A percentile compares a stretch with the other conserved stretches of the same genome.
phyloP scores from a whole-genome alignment of 2,888 invertebrate genomes.

The Desoria tigrina region DNA sequence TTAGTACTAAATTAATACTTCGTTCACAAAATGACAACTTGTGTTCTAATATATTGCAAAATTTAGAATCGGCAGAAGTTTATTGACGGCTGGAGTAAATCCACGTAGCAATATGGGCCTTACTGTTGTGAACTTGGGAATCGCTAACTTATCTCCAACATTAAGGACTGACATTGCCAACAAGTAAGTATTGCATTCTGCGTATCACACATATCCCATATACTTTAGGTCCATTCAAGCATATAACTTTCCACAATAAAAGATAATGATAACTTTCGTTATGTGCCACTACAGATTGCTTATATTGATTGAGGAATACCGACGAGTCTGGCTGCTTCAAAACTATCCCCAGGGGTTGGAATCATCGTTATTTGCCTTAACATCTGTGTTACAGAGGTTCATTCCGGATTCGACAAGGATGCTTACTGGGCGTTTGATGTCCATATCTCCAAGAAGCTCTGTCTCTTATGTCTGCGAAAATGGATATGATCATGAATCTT shows the following conservation, averaged over 20 bases:
- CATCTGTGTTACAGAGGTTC: slow-evolving; percentile 60
- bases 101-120: slow-evolving; percentile 63
- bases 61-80: slow-evolving; percentile 62
- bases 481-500: slow-evolving; percentile 35
- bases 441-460: slow-evolving; percentile 40
- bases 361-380: slow-evolving; percentile 60
- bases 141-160: slow-evolving; percentile 65
- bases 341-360: slow-evolving; percentile 62
- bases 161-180: slow-evolving; percentile 68
- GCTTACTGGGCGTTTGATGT: slow-evolving; percentile 49
- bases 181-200: slow-evolving; percentile 57
- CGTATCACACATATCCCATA: too few relatives aligned
- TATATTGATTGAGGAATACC: slow-evolving; percentile 62
- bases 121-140: slow-evolving; percentile 64
- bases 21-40: too few relatives aligned
- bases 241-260: neutral
- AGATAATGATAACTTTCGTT: neutral
- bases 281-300: slow-evolving; percentile 57
- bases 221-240: neutral
- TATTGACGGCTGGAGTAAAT: slow-evolving; percentile 63
- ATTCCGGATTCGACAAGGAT: slow-evolving; percentile 56
- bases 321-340: slow-evolving; percentile 62
- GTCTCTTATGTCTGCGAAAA: slow-evolving; percentile 35
- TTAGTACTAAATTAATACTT: slow-evolving; percentile 18
- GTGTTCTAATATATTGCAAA: neutral